A percentile compares a stretch with the other conserved stretches of the same genome.
Evolutionary conservation across 2,113 vertebrate genomes (phyloP).

Genomic region (Oncorhynchus nerka): DNA sequence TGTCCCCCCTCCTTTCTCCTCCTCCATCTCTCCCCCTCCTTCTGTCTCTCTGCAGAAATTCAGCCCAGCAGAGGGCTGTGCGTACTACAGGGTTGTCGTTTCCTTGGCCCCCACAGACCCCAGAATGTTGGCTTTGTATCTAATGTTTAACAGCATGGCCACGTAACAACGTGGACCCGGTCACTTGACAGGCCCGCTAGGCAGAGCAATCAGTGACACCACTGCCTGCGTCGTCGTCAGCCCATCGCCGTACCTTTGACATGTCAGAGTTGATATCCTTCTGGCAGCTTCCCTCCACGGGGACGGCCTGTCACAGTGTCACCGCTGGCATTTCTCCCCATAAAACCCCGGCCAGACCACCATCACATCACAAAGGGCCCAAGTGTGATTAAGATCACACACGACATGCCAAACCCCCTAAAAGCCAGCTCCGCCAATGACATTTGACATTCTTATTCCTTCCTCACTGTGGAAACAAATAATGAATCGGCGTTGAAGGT

Average conservation of each 20-base stretch:
- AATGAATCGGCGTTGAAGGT: neutral
- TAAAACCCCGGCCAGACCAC: conserved; percentile 7
- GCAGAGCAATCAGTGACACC: too few relatives aligned
- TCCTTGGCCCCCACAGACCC: neutral
- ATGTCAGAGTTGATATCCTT: conserved; percentile 22
- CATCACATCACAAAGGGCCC: neutral
- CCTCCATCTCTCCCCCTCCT: neutral
- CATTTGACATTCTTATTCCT: neutral
- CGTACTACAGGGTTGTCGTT: neutral
- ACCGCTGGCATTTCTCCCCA: conserved; percentile 39
- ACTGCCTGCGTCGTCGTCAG: too few relatives aligned
- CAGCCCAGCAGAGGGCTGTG: neutral
- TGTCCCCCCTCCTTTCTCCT: too few relatives aligned
- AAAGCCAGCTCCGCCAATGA: neutral
- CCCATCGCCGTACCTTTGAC: neutral
- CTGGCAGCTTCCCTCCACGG: conserved; percentile 24
- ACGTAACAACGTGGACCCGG: neutral
- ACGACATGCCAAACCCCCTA: neutral
- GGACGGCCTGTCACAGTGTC: conserved; percentile 36
- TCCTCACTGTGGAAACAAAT: neutral
- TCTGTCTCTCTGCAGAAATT: neutral
- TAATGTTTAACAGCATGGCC: neutral
- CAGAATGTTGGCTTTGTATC: neutral
- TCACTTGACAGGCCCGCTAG: neutral
- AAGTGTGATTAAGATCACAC: neutral